These are phyloP conservation scores for Edolisoma coerulescens DNA, from an alignment of 2,113 vertebrate genomes.

Conservation along the genomic window DNA sequence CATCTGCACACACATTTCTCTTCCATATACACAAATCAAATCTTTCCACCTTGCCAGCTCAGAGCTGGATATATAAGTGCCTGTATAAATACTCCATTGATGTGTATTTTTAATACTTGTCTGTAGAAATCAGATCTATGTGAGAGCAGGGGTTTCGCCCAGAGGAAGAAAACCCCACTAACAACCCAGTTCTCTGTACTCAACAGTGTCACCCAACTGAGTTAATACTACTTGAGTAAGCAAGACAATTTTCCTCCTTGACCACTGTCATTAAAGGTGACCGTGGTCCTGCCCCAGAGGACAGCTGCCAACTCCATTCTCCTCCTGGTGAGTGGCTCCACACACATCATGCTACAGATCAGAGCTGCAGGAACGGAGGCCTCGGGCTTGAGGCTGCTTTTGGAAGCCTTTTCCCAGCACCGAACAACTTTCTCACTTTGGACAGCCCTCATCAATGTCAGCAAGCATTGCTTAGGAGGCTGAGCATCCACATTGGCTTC, in stretches of 20 bases:
- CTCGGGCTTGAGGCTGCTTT: fast-evolving
- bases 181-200: background rate
- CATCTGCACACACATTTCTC: background rate
- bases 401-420: background rate
- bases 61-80: background rate
- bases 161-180: background rate
- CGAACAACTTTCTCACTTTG: background rate
- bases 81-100: background rate
- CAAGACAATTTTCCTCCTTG: background rate
- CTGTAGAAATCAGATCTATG: background rate
- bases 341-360: fast-evolving
- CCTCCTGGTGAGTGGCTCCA: fast-evolving
- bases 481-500: background rate
- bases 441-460: background rate
- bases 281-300: background rate
- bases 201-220: background rate
- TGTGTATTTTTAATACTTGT: background rate
- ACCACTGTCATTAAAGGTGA: background rate
- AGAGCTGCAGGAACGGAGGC: fast-evolving
- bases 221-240: background rate
- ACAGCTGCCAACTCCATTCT: background rate
- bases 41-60: background rate
- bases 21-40: background rate
- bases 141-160: background rate
- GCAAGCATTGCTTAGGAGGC: background rate